These are phyloP conservation scores for Nymphalis polychloros DNA, from an alignment of 2,888 invertebrate genomes.

Conservation along the genomic window DNA sequence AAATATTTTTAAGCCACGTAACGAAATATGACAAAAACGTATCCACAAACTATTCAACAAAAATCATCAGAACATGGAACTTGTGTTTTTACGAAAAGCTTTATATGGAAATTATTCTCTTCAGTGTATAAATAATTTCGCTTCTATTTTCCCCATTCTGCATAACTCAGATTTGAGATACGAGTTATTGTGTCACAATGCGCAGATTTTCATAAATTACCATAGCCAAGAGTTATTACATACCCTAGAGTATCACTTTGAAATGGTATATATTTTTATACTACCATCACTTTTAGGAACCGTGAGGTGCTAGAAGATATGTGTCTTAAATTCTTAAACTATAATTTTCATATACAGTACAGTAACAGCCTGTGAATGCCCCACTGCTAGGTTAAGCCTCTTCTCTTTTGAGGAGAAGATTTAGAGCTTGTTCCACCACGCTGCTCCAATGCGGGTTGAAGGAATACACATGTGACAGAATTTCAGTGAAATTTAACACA, in stretches of 20 bases:
- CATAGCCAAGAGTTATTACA: conserved; percentile 16
- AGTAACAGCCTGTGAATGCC: too few species aligned
- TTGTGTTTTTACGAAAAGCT: conserved; percentile 8
- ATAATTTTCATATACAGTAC: too few species aligned
- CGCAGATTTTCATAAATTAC: conserved; percentile 36
- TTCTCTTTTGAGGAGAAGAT: too few species aligned
- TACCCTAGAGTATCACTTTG: not conserved
- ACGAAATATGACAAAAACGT: not conserved
- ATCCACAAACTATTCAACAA: not conserved
- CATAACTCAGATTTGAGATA: conserved; percentile 11
- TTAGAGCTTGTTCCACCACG: too few species aligned
- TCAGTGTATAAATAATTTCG: not conserved
- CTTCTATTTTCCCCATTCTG: conserved; percentile 8
- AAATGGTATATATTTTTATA: not conserved
- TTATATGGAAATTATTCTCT: conserved; percentile 10
- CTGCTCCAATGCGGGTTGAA: too few species aligned
- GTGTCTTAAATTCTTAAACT: too few species aligned
- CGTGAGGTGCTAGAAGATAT: too few species aligned
- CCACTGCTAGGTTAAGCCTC: too few species aligned
- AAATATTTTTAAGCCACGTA: not conserved
- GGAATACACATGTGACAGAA: too few species aligned
- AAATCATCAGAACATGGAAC: not conserved
- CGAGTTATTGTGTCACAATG: conserved; percentile 22
- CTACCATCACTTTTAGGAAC: not conserved
- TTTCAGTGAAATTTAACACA: too few species aligned